Percentiles rank a stretch among this genome's conserved stretches.
Conservation (phyloP, 1,140 invertebrate genomes). For the Microplitis demolitor region DNA sequence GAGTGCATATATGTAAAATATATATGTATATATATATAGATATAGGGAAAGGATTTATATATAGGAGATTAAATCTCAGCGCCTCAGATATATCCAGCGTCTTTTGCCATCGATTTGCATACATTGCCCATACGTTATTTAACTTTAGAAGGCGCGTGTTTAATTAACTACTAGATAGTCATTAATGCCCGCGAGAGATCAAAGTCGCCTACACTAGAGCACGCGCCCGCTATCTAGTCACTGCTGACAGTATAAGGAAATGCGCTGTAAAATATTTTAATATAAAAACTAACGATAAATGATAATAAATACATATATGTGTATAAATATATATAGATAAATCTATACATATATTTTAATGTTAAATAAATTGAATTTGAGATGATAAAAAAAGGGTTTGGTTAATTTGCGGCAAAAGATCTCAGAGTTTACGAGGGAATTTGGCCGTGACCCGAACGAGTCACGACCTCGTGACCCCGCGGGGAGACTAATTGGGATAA, state of each 20-base stretch:
- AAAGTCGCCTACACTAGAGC: constrained; percentile 14
- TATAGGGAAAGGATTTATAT: neutral
- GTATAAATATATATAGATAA: too few relatives aligned
- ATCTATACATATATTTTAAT: too few relatives aligned
- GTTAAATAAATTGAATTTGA: neutral
- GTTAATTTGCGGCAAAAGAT: constrained; percentile 4
- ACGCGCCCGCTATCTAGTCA: neutral
- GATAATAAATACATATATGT: too few relatives aligned
- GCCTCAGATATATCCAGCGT: neutral
- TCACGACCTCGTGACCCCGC: constrained; percentile 12
- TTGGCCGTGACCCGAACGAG: constrained; percentile 13
- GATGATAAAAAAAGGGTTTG: neutral
- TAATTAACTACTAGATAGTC: constrained; percentile 20
- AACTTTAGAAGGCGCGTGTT: constrained; percentile 16
- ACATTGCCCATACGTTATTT: neutral
- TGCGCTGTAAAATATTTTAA: neutral
- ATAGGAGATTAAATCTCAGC: neutral
- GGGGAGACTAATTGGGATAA: constrained; percentile 18
- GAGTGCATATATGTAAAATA: too few relatives aligned
- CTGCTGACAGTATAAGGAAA: neutral
- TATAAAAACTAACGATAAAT: too few relatives aligned
- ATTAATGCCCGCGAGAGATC: constrained; percentile 20
- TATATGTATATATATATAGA: too few relatives aligned
- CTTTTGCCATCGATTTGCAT: constrained; percentile 10
- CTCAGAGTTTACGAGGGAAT: constrained; percentile 13